These are phyloP conservation scores for Ammospiza maritima DNA, from an alignment of 2,797 vertebrate species.

Conservation along the genomic window DNA sequence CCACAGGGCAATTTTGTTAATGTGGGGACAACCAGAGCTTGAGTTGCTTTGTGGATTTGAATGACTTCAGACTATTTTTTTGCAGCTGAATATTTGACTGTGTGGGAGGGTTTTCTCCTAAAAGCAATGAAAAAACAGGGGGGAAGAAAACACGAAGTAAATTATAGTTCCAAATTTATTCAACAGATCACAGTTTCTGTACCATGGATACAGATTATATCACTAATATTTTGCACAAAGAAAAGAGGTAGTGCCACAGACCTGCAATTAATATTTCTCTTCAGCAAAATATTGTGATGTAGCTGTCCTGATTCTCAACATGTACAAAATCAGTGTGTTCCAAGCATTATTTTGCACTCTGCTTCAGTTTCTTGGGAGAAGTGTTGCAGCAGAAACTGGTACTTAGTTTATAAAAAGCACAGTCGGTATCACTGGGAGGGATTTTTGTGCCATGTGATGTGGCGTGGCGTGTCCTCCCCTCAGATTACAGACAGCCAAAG, in stretches of 20 bases:
- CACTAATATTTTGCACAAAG: background rate
- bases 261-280: constrained; percentile 29
- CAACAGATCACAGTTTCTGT: background rate
- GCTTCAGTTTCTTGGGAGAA: constrained; percentile 21
- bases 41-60: background rate
- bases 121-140: background rate
- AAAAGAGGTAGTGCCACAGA: background rate
- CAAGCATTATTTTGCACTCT: background rate
- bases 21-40: background rate
- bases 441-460: constrained; percentile 66
- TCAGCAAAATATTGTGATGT: constrained; percentile 29
- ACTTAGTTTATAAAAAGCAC: constrained; percentile 71
- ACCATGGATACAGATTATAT: background rate
- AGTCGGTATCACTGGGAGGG: background rate
- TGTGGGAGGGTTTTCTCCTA: background rate
- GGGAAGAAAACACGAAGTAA: background rate
- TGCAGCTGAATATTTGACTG: background rate
- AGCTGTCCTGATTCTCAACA: background rate
- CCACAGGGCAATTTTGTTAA: background rate
- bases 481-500: constrained; percentile 65
- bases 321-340: background rate
- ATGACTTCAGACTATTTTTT: background rate
- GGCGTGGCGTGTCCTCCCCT: constrained; percentile 23
- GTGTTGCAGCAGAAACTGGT: constrained; percentile 38
- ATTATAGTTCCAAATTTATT: constrained; percentile 3